Evolutionary conservation across 2,797 vertebrate genomes (phyloP).

Genomic region (Gadopsis bispinosus): DNA sequence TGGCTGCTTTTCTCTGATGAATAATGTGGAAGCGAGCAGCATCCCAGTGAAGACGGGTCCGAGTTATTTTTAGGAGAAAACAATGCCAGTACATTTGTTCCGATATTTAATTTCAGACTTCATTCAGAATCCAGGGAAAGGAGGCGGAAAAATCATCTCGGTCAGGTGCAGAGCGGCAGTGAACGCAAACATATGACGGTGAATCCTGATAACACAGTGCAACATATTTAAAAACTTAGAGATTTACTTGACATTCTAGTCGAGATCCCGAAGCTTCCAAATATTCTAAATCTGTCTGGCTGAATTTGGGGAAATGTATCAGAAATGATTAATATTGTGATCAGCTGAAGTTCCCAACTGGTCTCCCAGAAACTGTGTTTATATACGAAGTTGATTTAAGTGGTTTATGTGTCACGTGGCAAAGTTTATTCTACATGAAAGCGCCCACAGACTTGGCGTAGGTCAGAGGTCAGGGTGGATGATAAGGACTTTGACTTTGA

Average conservation of each 20-base stretch:
- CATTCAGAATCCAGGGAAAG: constrained; percentile 8
- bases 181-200: background rate
- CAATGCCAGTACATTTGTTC: constrained; percentile 8
- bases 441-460: background rate
- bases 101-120: constrained; percentile 28
- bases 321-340: constrained; percentile 2
- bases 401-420: too few relatives aligned
- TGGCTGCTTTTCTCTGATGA: constrained; percentile 38
- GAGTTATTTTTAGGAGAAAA: constrained; percentile 54
- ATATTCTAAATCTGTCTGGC: background rate
- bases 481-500: background rate
- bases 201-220: background rate
- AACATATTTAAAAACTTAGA: background rate
- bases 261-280: background rate
- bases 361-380: background rate
- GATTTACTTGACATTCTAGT: background rate
- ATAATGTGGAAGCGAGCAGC: constrained; percentile 1
- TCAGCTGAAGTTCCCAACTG: background rate
- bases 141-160: background rate
- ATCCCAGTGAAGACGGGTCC: background rate
- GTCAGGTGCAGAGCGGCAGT: constrained; percentile 3
- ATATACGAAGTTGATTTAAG: too few relatives aligned
- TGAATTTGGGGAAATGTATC: background rate
- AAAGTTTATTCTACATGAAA: background rate
- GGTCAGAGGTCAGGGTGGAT: background rate